Base-by-base conservation (phyloP, 2,888 invertebrate species). In the Temnothorax unifasciatus region DNA sequence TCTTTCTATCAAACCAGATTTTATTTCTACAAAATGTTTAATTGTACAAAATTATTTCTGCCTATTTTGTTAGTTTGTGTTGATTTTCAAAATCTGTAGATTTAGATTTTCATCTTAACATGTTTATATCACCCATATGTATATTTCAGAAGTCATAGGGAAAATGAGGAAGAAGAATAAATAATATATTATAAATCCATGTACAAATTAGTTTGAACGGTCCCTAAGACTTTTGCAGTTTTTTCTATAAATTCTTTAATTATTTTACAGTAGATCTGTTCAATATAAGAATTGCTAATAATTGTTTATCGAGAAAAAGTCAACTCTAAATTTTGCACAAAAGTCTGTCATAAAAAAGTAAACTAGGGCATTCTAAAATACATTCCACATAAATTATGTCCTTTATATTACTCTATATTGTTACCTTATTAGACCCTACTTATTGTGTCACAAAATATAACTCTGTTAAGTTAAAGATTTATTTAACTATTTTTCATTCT, bases 401-500 rank as follows among this genome's bases (percentile, higher is more conserved):
- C 11, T 71, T 68, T 1, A 52, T 29, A 29, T 29, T 8, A 8
- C 15, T 54, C 4, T n/a, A 38, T 21, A 71, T 21, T 54, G 21
- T 71, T 68, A n/a, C 0, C 29, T 29, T 3, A 29, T 3, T 29
- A 29, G 0, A 3, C 29, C n/a, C 34, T 8, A 71, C 9, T 38
- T 25, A 34, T 73, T 57, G 34, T 57, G 6, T 54, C 21, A 11
- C 11, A 38, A 52, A 38, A 71, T 52, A n/a, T 50, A 50, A 69
- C 8, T 68, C n/a, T n/a, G 34, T 34, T 34, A 34, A 34, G 3
- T 69, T 52, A 38, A 71, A 15, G 2, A 71, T 54, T 54, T 54
- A 34, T n/a, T 61, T 61, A 61, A 74, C 9, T n/a, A 34, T 44
- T 44, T 44, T 44, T 74, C 13, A 29, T 61, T 61, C 4, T 66